Evolutionary conservation across 2,888 invertebrate genomes (phyloP).

Genomic region (Leucozona laternaria): DNA sequence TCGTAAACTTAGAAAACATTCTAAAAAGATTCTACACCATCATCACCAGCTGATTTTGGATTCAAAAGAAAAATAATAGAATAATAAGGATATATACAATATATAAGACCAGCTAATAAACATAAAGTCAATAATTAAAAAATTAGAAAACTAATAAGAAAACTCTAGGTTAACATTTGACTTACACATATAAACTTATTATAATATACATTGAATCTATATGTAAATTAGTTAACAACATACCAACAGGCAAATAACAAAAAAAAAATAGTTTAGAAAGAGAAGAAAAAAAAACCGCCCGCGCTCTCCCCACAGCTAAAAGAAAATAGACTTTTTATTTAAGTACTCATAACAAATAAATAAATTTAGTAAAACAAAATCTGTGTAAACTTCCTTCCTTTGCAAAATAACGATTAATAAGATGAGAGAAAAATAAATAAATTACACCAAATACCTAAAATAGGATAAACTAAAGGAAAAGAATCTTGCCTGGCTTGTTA

Average conservation of each 20-base stretch:
- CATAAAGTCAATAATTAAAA: slow-evolving; percentile 61
- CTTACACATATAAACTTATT: slow-evolving; percentile 36
- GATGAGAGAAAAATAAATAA: slow-evolving; percentile 13
- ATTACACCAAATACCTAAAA: slow-evolving; percentile 23
- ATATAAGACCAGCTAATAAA: slow-evolving; percentile 16
- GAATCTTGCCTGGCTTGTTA: slow-evolving; percentile 64
- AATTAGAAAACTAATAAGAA: slow-evolving; percentile 1
- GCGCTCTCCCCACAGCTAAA: slow-evolving; percentile 18
- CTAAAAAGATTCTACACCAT: slow-evolving; percentile 46
- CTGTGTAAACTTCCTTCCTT: slow-evolving; percentile 34
- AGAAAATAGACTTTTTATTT: slow-evolving; percentile 39
- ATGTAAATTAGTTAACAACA: slow-evolving; percentile 57
- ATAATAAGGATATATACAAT: no score
- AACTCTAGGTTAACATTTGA: slow-evolving; percentile 55
- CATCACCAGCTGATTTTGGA: slow-evolving; percentile 20
- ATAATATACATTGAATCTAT: slow-evolving; percentile 56
- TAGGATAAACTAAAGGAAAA: slow-evolving; percentile 20
- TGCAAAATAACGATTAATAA: slow-evolving; percentile 29
- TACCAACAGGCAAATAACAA: not conserved
- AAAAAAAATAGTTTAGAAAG: slow-evolving; percentile 26
- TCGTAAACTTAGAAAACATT: slow-evolving; percentile 63
- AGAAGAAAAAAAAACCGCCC: slow-evolving; percentile 26
- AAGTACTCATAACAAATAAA: not conserved
- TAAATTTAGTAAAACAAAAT: slow-evolving; percentile 24
- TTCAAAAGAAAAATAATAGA: slow-evolving; percentile 1